phyloP scores from a whole-genome alignment of 2,113 vertebrate genomes.

The Perca fluviatilis region DNA sequence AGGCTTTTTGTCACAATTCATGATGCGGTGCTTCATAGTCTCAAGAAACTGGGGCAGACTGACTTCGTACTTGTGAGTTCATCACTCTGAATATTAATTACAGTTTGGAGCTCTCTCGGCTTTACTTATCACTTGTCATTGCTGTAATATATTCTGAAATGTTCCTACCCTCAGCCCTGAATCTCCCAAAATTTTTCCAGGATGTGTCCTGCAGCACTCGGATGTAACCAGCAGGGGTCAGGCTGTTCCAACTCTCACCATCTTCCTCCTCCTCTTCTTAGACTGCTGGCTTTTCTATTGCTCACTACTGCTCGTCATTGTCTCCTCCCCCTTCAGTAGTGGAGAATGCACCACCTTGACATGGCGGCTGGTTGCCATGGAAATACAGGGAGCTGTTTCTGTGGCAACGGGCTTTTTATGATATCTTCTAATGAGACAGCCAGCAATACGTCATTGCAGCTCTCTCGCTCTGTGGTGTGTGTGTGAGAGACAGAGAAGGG shows the following conservation, averaged over 20 bases:
- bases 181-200: slow-evolving; percentile 51
- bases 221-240: slow-evolving; percentile 81
- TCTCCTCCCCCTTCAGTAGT: slow-evolving; percentile 57
- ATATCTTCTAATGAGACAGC: slow-evolving; percentile 76
- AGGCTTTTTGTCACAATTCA: slow-evolving; percentile 89
- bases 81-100: slow-evolving; percentile 2
- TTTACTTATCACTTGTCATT: neutral
- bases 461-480: slow-evolving; percentile 49
- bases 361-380: slow-evolving; percentile 76
- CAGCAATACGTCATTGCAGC: slow-evolving; percentile 74
- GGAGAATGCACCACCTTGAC: slow-evolving; percentile 71
- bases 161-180: neutral
- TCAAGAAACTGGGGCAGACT: neutral
- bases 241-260: slow-evolving; percentile 36
- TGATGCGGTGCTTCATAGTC: slow-evolving; percentile 85
- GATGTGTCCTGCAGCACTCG: slow-evolving; percentile 62
- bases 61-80: slow-evolving; percentile 58
- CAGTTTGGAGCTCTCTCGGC: neutral
- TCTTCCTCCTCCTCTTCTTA: slow-evolving; percentile 38
- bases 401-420: slow-evolving; percentile 80
- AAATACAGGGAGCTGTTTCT: slow-evolving; percentile 75
- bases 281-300: slow-evolving; percentile 20
- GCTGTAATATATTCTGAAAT: neutral
- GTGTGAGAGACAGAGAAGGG: slow-evolving; percentile 41
- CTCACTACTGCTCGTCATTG: slow-evolving; percentile 40